phyloP scores from a whole-genome alignment of 2,888 invertebrate species.

The Itoplectis maculator region DNA sequence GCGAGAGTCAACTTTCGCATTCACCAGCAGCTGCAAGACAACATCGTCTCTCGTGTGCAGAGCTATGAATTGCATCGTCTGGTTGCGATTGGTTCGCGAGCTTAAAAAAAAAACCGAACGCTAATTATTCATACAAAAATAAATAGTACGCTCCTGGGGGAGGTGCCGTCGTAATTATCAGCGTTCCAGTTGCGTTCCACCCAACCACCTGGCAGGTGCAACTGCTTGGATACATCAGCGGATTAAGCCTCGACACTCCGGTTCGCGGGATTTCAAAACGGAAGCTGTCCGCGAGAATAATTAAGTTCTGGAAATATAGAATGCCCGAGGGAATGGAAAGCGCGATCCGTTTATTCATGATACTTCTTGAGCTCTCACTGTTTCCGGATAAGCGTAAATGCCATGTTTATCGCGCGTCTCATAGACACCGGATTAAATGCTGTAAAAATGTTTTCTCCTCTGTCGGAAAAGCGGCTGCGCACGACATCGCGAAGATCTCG shows the following conservation, averaged over 20 bases:
- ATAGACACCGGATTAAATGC: constrained; percentile 41
- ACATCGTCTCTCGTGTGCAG: constrained; percentile 32
- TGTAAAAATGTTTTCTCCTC: constrained; percentile 52
- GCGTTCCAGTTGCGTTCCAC: not conserved
- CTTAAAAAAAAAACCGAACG: constrained; percentile 16
- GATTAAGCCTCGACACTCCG: not conserved
- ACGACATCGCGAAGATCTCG: constrained; percentile 19
- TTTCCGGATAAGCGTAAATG: constrained; percentile 51
- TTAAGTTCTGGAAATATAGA: constrained; percentile 28
- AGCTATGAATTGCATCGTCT: constrained; percentile 42
- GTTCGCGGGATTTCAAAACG: constrained; percentile 6
- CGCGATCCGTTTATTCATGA: constrained; percentile 39
- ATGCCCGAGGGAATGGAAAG: constrained; percentile 53
- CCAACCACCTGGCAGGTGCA: not conserved
- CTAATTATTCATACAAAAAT: not conserved
- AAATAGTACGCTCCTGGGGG: not conserved
- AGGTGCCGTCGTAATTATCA: not conserved
- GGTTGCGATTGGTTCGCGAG: constrained; percentile 38
- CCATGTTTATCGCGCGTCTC: constrained; percentile 34
- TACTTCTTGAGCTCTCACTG: constrained; percentile 27
- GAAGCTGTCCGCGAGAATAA: constrained; percentile 6
- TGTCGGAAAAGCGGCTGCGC: not conserved
- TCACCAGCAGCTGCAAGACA: constrained; percentile 3
- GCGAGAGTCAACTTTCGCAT: constrained; percentile 40
- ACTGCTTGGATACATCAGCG: too few species aligned